phyloP scores from a whole-genome alignment of 2,797 vertebrate genomes.

The Chiloscyllium punctatum region DNA sequence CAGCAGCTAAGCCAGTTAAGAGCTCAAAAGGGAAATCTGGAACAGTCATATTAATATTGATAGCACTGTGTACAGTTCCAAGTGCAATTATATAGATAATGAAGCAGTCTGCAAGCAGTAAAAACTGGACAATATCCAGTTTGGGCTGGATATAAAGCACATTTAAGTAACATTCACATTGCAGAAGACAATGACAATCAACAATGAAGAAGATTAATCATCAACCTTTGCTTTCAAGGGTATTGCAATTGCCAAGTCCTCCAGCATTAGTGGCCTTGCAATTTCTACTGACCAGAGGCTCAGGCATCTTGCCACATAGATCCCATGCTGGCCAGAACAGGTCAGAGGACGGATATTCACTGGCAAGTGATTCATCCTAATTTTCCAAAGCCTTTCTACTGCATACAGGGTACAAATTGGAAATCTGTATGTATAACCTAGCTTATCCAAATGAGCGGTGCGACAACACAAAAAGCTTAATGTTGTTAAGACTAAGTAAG shows the following conservation, averaged over 20 bases:
- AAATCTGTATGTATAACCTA: background rate
- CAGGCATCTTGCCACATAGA: background rate
- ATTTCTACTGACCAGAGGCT: background rate
- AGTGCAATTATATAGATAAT: background rate
- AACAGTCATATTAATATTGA: slow-evolving; percentile 7
- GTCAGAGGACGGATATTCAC: background rate
- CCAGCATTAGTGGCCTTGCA: background rate
- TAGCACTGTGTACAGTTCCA: background rate
- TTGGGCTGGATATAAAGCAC: background rate
- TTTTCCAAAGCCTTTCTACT: background rate
- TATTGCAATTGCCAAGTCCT: background rate
- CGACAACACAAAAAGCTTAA: background rate
- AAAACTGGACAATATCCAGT: background rate
- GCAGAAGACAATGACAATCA: background rate
- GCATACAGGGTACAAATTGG: background rate
- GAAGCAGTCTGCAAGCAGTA: background rate
- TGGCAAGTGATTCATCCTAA: background rate
- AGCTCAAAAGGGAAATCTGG: background rate
- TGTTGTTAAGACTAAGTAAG: no score
- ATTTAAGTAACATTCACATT: background rate
- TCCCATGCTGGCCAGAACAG: background rate
- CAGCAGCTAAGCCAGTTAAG: slow-evolving; percentile 6
- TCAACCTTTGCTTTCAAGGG: background rate
- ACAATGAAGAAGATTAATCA: background rate
- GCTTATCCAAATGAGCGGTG: background rate